A percentile compares a stretch with the other conserved stretches of the same genome.
Evolutionary conservation across 2,113 vertebrate genomes (phyloP).

Genomic region (Eidolon helvum): DNA sequence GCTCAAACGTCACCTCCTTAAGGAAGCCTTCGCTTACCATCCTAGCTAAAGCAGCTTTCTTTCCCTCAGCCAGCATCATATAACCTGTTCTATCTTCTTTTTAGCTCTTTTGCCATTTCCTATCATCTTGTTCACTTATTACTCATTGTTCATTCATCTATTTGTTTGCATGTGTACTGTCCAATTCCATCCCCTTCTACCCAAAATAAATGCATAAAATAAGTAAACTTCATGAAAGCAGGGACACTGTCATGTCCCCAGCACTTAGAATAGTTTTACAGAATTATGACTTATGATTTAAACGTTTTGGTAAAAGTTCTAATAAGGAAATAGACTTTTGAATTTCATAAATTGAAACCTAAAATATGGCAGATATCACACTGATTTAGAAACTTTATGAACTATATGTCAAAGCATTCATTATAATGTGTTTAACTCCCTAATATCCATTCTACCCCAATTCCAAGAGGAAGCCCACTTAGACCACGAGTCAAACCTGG

Average conservation of each 20-base stretch:
- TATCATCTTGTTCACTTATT: background rate
- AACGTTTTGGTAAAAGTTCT: background rate
- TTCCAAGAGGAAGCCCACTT: background rate
- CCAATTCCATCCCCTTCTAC: background rate
- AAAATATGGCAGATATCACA: background rate
- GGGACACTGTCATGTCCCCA: background rate
- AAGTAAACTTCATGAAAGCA: background rate
- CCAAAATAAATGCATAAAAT: background rate
- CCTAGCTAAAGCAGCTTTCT: background rate
- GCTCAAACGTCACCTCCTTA: background rate
- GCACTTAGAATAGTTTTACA: background rate
- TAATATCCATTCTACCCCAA: background rate
- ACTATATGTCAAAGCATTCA: background rate
- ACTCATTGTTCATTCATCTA: background rate
- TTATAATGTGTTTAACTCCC: background rate
- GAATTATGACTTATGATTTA: background rate
- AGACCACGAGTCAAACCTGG: background rate
- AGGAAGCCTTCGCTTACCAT: background rate
- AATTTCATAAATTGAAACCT: background rate
- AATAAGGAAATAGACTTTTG: background rate
- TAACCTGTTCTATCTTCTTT: background rate
- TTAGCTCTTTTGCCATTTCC: background rate
- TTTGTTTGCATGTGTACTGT: background rate
- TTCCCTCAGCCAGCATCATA: too few relatives aligned
- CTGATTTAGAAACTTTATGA: background rate